Evolutionary conservation across 2,797 vertebrate species (phyloP), one percentile per base, ranked within the genome.

Genomic region (Emys orbicularis): DNA sequence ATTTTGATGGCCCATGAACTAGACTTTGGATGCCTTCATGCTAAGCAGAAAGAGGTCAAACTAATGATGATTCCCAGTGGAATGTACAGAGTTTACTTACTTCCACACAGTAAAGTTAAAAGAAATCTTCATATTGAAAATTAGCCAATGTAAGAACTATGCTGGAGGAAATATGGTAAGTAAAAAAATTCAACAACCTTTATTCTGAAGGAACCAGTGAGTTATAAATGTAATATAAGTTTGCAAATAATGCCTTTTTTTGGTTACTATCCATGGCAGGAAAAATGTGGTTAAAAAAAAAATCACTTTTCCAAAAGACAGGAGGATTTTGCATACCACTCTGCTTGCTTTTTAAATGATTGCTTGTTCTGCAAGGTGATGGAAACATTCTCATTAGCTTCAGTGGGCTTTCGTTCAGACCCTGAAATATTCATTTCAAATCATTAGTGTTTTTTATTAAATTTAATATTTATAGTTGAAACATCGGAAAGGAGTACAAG

Each of bases 391-490:
- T 41, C 72, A 74, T 44, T 44, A 44, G 37, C 41, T 74, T 44
- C 41, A 74, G 23, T 74, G 41, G 72, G 23, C 72, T 74, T 74
- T 74, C 3, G 3, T 12, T 74, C 41, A 41, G 41, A 41, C 41
- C 23, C 29, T 77, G 23, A 37, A 53, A 79, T 0, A 0, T 85
- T 92, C 81, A 16, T 65, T 34, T 57, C 8, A 6, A 37, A 9
- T 59, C 47, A 27, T 91, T 90, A 76, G 5, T 54, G 6, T 15
- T 41, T n/a, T 65, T 65, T n/a, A 65, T 65, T 72, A 41, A 44
- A 74, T 23, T 44, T 41, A 44, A 41, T 13, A 74, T 74, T 41
- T 74, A 44, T 74, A 41, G 23, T 23, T 44, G 23, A 23, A 25
- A 44, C 21, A 25, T 44, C 11, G 25, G 72, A 74, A 23, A 44